Evolutionary conservation across 2,797 vertebrate species (phyloP), one percentile per base, ranked within the genome.

Genomic region (Crax fasciolata): DNA sequence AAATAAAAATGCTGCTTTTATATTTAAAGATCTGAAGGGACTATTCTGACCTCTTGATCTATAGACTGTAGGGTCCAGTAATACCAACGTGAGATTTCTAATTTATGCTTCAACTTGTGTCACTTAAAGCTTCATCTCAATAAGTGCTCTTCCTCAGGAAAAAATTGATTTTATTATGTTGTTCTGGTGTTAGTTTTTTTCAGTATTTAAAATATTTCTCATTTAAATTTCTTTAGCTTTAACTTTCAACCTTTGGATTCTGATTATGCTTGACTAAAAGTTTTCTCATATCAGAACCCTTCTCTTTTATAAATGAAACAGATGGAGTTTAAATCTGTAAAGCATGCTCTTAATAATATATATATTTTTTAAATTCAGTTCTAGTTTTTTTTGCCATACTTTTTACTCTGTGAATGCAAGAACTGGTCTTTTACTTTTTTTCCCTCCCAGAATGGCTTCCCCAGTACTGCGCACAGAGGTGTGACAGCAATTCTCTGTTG

Each of bases 21-120:
- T 5, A 63, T 72, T 92, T 89, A 63, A 92, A 87, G 54, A 55
- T 87, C 78, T 72, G 76, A 63, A 89, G 35, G 30, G 66, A 81
- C 51, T 35, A 24, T 4, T 73, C 35, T 89, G 55, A 78, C 41
- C 55, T 62, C 23, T 62, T 74, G 48, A 70, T 59, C 85, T 90
- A 8, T 5, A 49, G 38, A 28, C 48, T 57, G n/a, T 1, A 73
- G 35, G 28, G 16, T 71, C 92, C 59, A 73, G 24, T 86, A 74
- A 70, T 28, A 44, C 39, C 13, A 70, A 20, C 38, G 7, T 48
- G 21, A 68, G 89, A 81, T 71, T 89, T 91, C 44, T 46, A 74
- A 58, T 77, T 83, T 88, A 14, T 61, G 6, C 32, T 81, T 90
- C 13, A 25, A 4, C 2, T 86, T 49, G 78, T 25, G 76, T 12